Conservation (phyloP, 2,888 invertebrate species). For the Folsomia manolachei region DNA sequence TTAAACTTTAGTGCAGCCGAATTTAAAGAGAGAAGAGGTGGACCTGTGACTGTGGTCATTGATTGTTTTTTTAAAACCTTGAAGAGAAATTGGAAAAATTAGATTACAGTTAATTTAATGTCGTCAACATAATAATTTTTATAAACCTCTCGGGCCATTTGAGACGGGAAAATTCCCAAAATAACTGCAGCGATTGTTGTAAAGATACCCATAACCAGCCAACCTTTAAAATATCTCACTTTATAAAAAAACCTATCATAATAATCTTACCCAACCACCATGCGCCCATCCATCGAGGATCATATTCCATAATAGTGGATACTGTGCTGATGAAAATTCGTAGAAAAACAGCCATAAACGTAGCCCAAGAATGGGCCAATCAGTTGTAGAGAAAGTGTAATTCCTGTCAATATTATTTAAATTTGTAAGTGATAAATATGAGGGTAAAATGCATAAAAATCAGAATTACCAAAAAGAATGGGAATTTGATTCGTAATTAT, state of each 20-base stretch:
- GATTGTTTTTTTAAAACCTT: slow-evolving; percentile 32
- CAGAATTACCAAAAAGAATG: slow-evolving; percentile 62
- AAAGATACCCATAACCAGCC: slow-evolving; percentile 51
- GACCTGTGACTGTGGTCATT: slow-evolving; percentile 28
- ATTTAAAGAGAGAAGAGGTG: slow-evolving; percentile 21
- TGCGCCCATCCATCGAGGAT: slow-evolving; percentile 60
- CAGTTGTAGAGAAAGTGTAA: slow-evolving; percentile 51
- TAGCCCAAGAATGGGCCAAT: slow-evolving; percentile 54
- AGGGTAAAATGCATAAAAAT: slow-evolving; percentile 64
- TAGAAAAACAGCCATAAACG: slow-evolving; percentile 52
- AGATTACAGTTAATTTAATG: too few species aligned
- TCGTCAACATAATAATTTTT: too few species aligned
- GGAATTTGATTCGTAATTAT: slow-evolving; percentile 66
- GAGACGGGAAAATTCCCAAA: slow-evolving; percentile 67
- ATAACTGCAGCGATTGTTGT: slow-evolving; percentile 63
- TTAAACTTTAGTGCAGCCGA: slow-evolving; percentile 26
- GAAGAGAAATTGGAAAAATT: too few species aligned
- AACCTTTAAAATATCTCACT: slow-evolving; percentile 23
- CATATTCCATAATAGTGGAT: slow-evolving; percentile 53
- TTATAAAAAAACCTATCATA: not conserved
- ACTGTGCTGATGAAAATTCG: slow-evolving; percentile 52
- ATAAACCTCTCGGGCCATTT: slow-evolving; percentile 58
- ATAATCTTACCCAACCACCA: slow-evolving; percentile 58
- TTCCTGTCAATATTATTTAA: slow-evolving; percentile 39
- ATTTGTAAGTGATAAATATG: slow-evolving; percentile 65